These are phyloP conservation scores for Akabosia matsudoensis DNA, from an alignment of 1,140 invertebrate genomes.

Conservation along the genomic window DNA sequence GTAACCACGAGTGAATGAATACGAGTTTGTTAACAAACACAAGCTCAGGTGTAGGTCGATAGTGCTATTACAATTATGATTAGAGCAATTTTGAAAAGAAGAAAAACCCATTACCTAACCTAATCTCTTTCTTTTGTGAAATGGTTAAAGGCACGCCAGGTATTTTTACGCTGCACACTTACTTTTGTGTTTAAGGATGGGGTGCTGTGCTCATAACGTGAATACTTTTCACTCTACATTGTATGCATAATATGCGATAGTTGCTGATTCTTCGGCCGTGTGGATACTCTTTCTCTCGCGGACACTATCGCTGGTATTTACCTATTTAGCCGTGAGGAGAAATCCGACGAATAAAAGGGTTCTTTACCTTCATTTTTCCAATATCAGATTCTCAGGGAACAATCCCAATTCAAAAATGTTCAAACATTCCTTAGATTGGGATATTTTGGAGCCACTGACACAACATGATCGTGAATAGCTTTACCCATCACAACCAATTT, in stretches of 20 bases:
- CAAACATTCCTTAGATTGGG: background rate
- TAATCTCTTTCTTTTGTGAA: background rate
- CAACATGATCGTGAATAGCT: background rate
- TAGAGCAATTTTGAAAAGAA: slow-evolving; percentile 7
- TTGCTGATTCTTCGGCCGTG: background rate
- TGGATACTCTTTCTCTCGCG: background rate
- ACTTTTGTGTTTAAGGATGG: background rate
- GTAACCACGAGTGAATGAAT: background rate
- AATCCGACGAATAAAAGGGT: background rate
- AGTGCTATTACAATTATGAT: background rate
- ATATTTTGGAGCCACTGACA: background rate
- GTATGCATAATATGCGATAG: background rate
- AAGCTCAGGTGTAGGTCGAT: slow-evolving; percentile 12
- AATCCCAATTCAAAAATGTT: background rate
- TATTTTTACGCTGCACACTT: background rate
- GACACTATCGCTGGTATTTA: background rate
- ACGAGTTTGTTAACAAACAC: background rate
- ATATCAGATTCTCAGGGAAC: background rate
- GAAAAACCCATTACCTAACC: slow-evolving; percentile 10
- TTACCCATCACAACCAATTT: slow-evolving; percentile 21
- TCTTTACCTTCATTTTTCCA: background rate
- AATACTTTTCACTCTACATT: background rate
- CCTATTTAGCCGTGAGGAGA: slow-evolving; percentile 12
- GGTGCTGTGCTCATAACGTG: background rate
- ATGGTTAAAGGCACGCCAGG: background rate